Conservation (phyloP, 2,797 vertebrate genomes). For the Schizopygopsis pylzovi region DNA sequence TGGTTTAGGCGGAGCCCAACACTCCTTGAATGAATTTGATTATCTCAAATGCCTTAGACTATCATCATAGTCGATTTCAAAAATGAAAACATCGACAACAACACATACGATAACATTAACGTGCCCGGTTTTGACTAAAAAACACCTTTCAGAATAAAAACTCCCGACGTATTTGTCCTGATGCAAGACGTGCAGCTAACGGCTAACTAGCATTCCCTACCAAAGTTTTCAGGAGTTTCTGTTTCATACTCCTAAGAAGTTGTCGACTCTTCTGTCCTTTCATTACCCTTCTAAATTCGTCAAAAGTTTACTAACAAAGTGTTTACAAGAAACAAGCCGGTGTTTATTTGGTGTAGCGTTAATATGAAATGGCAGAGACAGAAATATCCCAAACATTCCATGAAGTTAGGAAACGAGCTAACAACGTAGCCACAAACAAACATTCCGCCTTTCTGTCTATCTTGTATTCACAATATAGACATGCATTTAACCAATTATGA, state of each 20-base stretch:
- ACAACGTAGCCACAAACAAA: slow-evolving; percentile 16
- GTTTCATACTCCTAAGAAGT: not conserved
- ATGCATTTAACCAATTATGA: not conserved
- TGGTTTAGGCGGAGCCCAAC: slow-evolving; percentile 36
- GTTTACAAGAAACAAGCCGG: not conserved
- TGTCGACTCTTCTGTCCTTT: not conserved
- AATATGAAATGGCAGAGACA: not conserved
- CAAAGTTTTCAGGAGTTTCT: slow-evolving; percentile 38
- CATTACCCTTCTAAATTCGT: not conserved
- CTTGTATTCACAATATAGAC: not conserved
- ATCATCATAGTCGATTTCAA: not conserved
- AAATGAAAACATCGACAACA: no score
- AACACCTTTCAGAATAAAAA: not conserved
- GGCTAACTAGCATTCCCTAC: slow-evolving; percentile 42
- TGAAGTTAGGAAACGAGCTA: slow-evolving; percentile 31
- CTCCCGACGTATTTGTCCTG: not conserved
- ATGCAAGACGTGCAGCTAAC: slow-evolving; percentile 1
- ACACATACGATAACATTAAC: not conserved
- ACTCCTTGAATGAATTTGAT: not conserved
- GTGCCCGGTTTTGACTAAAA: no score
- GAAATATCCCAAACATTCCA: slow-evolving; percentile 42
- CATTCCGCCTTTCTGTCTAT: not conserved
- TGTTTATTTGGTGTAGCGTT: not conserved
- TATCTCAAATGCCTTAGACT: no score
- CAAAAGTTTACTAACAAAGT: not conserved